Evolutionary conservation across 2,888 invertebrate genomes (phyloP).

Genomic region (Parnassius orleans): DNA sequence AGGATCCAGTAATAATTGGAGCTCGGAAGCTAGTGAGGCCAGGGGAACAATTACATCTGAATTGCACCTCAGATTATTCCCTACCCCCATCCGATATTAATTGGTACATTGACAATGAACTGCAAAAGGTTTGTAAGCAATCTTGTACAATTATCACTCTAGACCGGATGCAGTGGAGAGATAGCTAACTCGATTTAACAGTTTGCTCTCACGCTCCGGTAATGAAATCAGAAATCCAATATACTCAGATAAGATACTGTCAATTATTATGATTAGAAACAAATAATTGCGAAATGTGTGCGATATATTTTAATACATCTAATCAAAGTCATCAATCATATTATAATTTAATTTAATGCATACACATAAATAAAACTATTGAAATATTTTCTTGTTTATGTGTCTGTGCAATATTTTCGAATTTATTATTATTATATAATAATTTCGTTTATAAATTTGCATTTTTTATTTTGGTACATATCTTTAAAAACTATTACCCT

Average conservation of each 20-base stretch:
- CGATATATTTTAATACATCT: not conserved
- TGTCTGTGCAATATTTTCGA: no score
- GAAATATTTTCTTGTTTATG: no score
- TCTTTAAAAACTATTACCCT: no score
- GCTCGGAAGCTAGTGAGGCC: constrained; percentile 70
- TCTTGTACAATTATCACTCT: constrained; percentile 27
- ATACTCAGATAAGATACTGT: constrained; percentile 49
- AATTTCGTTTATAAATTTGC: no score
- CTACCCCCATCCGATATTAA: constrained; percentile 73
- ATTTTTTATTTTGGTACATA: no score
- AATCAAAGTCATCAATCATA: no score
- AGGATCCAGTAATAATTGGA: constrained; percentile 66
- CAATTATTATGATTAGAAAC: constrained; percentile 52
- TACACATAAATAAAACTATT: no score
- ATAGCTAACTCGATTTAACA: constrained; percentile 41
- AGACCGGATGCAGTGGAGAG: constrained; percentile 30
- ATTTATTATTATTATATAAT: no score
- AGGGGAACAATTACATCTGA: constrained; percentile 69
- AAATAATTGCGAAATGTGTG: constrained; percentile 32
- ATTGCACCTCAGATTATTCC: constrained; percentile 72
- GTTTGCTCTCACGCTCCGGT: constrained; percentile 44
- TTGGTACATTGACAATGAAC: constrained; percentile 73
- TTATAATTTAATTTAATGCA: no score
- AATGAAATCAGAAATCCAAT: constrained; percentile 56
- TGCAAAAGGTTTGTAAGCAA: constrained; percentile 64